phyloP scores from a whole-genome alignment of 2,888 invertebrate genomes.

The Drosophila mimetica region DNA sequence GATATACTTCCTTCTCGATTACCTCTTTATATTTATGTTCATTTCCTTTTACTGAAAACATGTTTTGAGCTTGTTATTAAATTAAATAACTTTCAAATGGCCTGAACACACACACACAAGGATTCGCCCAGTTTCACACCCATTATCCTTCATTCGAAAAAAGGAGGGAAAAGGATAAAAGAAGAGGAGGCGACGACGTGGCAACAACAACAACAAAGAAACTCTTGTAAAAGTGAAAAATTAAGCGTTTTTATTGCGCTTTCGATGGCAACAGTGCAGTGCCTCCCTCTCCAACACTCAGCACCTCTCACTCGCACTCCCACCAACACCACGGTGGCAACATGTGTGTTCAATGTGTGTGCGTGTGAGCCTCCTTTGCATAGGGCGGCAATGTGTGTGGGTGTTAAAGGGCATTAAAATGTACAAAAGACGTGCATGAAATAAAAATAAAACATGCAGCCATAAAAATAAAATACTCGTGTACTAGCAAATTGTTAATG shows the following conservation, averaged over 20 bases:
- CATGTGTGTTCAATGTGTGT: constrained; percentile 68
- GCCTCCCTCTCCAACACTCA: constrained; percentile 13
- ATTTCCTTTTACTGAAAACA: constrained; percentile 68
- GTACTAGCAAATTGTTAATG: constrained; percentile 81
- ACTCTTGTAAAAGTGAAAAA: constrained; percentile 75
- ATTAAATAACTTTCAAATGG: constrained; percentile 80
- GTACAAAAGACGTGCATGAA: constrained; percentile 67
- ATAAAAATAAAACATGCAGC: constrained; percentile 79
- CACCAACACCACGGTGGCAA: constrained; percentile 57
- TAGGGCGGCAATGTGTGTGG: constrained; percentile 9
- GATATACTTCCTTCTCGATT: neutral
- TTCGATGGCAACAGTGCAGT: constrained; percentile 62
- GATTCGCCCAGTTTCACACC: constrained; percentile 19
- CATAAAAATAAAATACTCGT: constrained; percentile 81
- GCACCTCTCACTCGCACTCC: constrained; percentile 7
- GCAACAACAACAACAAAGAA: constrained; percentile 32
- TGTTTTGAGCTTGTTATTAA: constrained; percentile 75
- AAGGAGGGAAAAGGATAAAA: neutral
- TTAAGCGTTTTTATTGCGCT: constrained; percentile 79
- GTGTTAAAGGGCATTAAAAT: constrained; percentile 46
- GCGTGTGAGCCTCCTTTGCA: constrained; percentile 57
- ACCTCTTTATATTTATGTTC: constrained; percentile 46
- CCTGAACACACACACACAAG: constrained; percentile 52
- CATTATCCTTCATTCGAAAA: constrained; percentile 20
- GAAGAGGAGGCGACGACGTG: neutral